A percentile compares a stretch with the other conserved stretches of the same genome.
These are phyloP conservation scores for Digitonthophagus gazella DNA, from an alignment of 2,888 invertebrate species.

Conservation along the genomic window DNA sequence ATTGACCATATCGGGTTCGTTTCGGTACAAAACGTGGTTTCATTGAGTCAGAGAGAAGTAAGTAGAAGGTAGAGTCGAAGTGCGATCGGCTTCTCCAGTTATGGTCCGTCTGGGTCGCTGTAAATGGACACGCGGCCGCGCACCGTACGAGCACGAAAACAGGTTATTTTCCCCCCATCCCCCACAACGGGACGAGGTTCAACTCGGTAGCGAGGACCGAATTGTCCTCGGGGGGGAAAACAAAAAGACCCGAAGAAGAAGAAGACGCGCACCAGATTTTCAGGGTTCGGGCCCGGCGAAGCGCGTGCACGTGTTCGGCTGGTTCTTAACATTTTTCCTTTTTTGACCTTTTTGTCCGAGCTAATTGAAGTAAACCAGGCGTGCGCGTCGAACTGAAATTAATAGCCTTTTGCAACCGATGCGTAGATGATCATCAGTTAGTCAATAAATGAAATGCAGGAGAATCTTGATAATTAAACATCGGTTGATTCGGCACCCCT, in stretches of 20 bases:
- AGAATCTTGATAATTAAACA: too few relatives aligned
- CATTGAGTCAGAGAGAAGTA: background rate
- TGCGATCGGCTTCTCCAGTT: background rate
- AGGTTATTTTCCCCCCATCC: background rate
- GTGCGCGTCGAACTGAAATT: background rate
- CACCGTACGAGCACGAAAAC: background rate
- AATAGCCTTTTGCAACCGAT: background rate
- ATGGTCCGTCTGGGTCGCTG: background rate
- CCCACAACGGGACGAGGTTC: background rate
- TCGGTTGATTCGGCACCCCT: too few relatives aligned
- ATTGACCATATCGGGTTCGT: background rate
- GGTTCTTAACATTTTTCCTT: background rate
- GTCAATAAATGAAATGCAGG: too few relatives aligned
- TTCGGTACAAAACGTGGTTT: background rate
- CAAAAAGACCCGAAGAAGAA: background rate
- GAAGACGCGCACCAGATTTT: background rate
- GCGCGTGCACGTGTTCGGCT: background rate
- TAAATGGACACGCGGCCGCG: background rate
- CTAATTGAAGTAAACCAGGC: background rate
- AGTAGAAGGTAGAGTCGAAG: too few relatives aligned
- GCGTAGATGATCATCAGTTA: too few relatives aligned
- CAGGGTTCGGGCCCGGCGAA: background rate
- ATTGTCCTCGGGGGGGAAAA: background rate
- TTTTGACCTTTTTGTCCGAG: background rate
- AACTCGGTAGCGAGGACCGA: background rate